Base-by-base conservation (phyloP, 1,140 invertebrate genomes). In the Sweltsa coloradensis region DNA sequence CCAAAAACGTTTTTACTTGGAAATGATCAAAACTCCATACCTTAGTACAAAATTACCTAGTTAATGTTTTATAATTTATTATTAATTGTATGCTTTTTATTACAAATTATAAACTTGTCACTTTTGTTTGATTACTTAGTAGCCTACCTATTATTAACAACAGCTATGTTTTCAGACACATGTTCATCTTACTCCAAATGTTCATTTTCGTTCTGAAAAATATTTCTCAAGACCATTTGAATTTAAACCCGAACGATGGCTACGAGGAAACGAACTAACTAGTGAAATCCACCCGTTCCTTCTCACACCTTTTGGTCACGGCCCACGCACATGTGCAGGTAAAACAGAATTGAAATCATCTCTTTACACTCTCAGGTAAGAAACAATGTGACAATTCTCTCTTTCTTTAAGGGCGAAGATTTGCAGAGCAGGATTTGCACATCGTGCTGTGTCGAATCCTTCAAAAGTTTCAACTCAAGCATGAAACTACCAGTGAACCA, bases 241-340 rank as follows among this genome's bases (percentile, higher is more conserved):
- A 22, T 78, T 65, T 52, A 27, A 57, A 5, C 74, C 75, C 45
- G 72, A 67, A 58, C 57, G 62, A 37, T 64, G 51, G 64, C 53
- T 55, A 44, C 52, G 51, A 31, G 53, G 55, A 7, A 31, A 48
- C 18, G 26, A 49, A 53, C 41, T n/a, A n/a, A n/a, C 43, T 13
- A 45, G 49, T 14, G 41, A 52, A 3, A 41, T 58, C 49, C 56
- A 72, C 55, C 71, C 70, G 1, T 75, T 65, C 50, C 40, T 70
- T 2, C 51, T 74, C 2, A 62, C 73, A 6, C 71, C 75, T 3
- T 79, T 78, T 64, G 76, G 76, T 5, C 68, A 68, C 52, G 76
- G 76, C 9, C 53, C 58, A 25, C 24, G 50, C 55, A 62, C 54
- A 34, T 56, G 57, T 48, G 49, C 54, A 21, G 57, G 56, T 58